Evolutionary conservation across 2,113 vertebrate genomes (phyloP).

Genomic region (Phoenicopterus ruber): DNA sequence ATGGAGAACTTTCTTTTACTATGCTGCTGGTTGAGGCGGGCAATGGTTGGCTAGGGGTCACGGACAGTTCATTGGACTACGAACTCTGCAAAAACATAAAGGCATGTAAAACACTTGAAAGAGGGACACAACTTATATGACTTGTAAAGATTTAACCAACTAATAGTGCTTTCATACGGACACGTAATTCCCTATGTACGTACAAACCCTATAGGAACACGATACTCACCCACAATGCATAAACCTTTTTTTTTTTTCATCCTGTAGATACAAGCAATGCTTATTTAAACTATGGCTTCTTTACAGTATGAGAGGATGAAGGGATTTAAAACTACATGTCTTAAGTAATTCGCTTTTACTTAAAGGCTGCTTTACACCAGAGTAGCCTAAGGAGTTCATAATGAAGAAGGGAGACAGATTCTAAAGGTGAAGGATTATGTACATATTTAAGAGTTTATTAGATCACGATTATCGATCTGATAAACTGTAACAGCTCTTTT

Average conservation of each 20-base stretch:
- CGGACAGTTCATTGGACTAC: not conserved
- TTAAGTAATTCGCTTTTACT: not conserved
- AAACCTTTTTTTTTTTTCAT: not conserved
- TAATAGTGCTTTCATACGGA: not conserved
- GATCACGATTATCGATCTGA: not conserved
- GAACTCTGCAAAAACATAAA: not conserved
- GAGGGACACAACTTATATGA: not conserved
- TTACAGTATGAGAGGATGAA: not conserved
- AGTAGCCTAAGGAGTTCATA: not conserved
- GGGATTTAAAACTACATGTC: not conserved
- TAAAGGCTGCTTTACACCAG: not conserved
- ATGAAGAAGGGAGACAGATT: not conserved
- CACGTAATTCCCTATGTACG: not conserved
- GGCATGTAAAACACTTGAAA: not conserved
- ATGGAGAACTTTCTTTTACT: not conserved
- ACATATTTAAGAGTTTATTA: constrained; percentile 9
- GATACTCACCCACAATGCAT: not conserved
- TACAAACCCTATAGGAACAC: not conserved
- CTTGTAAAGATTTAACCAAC: not conserved
- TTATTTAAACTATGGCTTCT: not conserved
- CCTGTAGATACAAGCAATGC: not conserved
- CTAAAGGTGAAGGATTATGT: not conserved
- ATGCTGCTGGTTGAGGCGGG: not conserved
- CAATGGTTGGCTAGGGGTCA: not conserved
- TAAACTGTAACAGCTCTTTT: constrained; percentile 6